These are phyloP conservation scores for Criorhina ranunculi DNA, from an alignment of 2,888 invertebrate species.

Conservation along the genomic window DNA sequence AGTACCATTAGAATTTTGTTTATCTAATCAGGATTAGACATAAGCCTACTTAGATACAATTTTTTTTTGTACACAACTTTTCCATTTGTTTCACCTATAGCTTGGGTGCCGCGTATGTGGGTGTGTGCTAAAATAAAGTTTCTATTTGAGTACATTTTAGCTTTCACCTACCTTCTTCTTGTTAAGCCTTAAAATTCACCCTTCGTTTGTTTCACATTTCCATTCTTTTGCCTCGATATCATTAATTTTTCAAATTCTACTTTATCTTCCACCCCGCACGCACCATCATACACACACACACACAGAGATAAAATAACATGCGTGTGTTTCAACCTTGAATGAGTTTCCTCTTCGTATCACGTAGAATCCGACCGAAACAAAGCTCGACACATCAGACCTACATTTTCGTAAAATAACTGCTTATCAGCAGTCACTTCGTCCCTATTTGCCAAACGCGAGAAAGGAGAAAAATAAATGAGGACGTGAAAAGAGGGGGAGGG, in stretches of 20 bases:
- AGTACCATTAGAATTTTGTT: slow-evolving; percentile 29
- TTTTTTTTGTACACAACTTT: slow-evolving; percentile 43
- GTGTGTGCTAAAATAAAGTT: slow-evolving; percentile 23
- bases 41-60: slow-evolving; percentile 21
- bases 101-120: background rate
- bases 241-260: slow-evolving; percentile 69
- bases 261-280: slow-evolving; percentile 23
- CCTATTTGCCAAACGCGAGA: slow-evolving; percentile 48
- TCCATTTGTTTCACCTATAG: slow-evolving; percentile 23
- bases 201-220: slow-evolving; percentile 57
- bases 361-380: slow-evolving; percentile 49
- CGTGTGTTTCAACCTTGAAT: slow-evolving; percentile 55
- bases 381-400: slow-evolving; percentile 40
- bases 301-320: background rate
- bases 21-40: slow-evolving; percentile 45
- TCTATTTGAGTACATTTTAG: slow-evolving; percentile 45
- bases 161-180: slow-evolving; percentile 31
- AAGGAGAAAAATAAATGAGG: slow-evolving; percentile 21
- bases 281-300: background rate
- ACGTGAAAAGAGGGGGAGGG: background rate
- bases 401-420: slow-evolving; percentile 48
- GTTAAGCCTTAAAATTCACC: slow-evolving; percentile 49
- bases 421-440: slow-evolving; percentile 64
- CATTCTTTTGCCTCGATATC: slow-evolving; percentile 44
- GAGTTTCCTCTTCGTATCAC: slow-evolving; percentile 54